Evolutionary conservation across 1,140 invertebrate genomes (phyloP).

Genomic region (Nylanderia fulva): DNA sequence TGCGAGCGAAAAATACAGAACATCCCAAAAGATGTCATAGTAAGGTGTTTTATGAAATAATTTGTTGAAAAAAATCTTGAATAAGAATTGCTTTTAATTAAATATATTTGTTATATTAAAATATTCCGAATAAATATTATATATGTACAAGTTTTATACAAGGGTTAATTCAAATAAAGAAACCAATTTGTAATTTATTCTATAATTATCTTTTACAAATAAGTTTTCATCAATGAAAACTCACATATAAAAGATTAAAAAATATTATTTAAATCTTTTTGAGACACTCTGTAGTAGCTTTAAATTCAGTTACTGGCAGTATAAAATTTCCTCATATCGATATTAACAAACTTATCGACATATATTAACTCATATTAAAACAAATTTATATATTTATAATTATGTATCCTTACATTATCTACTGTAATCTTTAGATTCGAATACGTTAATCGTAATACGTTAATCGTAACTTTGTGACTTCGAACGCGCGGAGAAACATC

Average conservation of each 20-base stretch:
- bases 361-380: not conserved
- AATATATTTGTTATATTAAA: not conserved
- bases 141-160: not conserved
- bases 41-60: not conserved
- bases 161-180: not conserved
- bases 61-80: not conserved
- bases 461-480: constrained; percentile 7
- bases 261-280: constrained; percentile 12
- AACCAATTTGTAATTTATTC: not conserved
- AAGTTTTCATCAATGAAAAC: not conserved
- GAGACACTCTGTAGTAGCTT: constrained; percentile 17
- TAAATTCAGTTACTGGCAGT: not conserved
- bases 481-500: constrained; percentile 8
- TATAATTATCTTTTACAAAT: not conserved
- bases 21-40: constrained; percentile 11
- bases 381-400: constrained; percentile 32
- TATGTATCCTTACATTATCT: constrained; percentile 14
- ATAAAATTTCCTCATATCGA: constrained; percentile 6
- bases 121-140: not conserved
- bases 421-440: constrained; percentile 9
- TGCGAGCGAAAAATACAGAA: constrained; percentile 28
- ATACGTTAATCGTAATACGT: not conserved
- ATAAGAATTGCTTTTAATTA: not conserved
- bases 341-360: constrained; percentile 25
- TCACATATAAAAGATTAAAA: not conserved